Evolutionary conservation across 2,113 vertebrate genomes (phyloP).

Genomic region (Eptesicus fuscus): DNA sequence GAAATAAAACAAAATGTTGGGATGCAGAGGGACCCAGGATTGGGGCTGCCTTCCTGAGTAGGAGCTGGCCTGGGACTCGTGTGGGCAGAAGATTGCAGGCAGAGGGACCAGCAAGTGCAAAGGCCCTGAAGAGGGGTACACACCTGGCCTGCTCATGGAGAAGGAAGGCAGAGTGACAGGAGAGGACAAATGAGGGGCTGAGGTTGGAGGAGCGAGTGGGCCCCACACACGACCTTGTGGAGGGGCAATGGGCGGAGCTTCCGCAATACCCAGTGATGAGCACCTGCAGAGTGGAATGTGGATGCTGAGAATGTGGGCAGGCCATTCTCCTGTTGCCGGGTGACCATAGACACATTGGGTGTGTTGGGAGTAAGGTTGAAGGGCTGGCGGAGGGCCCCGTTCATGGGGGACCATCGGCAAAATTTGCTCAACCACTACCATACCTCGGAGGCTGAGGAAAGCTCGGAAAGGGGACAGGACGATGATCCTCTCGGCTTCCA

Average conservation of each 20-base stretch:
- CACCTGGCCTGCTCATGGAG: too few species aligned
- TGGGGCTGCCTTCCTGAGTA: not conserved
- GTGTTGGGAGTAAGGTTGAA: not conserved
- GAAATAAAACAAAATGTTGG: not conserved
- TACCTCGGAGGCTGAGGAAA: fast-evolving
- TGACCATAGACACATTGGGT: conserved; percentile 30
- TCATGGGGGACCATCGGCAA: conserved; percentile 12
- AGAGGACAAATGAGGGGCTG: not conserved
- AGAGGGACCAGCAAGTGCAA: not conserved
- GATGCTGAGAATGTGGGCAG: not conserved
- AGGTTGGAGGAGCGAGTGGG: not conserved
- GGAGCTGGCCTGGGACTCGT: not conserved
- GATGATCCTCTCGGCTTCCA: fast-evolving
- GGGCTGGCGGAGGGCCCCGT: not conserved
- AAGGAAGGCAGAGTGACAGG: not conserved
- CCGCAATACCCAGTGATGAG: not conserved
- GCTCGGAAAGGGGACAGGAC: fast-evolving
- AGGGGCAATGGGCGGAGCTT: not conserved
- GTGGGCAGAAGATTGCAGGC: not conserved
- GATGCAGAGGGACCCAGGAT: not conserved
- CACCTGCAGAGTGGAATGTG: not conserved
- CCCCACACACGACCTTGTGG: not conserved
- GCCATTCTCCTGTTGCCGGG: conserved; percentile 32
- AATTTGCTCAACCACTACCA: fast-evolving
- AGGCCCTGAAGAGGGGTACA: not conserved